Evolutionary conservation across 2,113 vertebrate species (phyloP).

Genomic region (Saccopteryx bilineata): DNA sequence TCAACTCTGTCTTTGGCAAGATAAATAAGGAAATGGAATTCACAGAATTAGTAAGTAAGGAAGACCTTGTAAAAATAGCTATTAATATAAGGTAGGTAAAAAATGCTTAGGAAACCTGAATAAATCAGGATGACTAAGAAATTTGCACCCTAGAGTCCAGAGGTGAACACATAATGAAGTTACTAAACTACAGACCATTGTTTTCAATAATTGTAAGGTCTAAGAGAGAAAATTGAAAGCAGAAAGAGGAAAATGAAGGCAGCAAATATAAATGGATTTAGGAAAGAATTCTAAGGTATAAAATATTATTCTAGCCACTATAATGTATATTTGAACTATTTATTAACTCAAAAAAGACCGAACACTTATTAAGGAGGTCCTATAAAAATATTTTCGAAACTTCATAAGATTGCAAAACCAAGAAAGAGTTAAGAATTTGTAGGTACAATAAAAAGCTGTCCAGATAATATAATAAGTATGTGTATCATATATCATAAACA

Average conservation of each 20-base stretch:
- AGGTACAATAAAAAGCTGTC: neutral
- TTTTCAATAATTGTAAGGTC: constrained; percentile 21
- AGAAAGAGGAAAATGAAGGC: neutral
- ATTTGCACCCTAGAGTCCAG: constrained; percentile 43
- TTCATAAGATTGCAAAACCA: neutral
- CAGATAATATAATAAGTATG: neutral
- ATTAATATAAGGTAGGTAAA: constrained; percentile 75
- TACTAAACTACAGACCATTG: constrained; percentile 44
- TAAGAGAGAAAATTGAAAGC: neutral
- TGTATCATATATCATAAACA: neutral
- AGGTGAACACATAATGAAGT: constrained; percentile 69
- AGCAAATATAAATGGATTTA: neutral
- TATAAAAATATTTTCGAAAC: constrained; percentile 15
- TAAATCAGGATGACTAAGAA: constrained; percentile 71
- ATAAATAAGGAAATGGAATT: constrained; percentile 84
- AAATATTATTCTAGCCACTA: constrained; percentile 24
- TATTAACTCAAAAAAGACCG: constrained; percentile 37
- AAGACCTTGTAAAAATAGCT: constrained; percentile 80
- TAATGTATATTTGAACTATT: constrained; percentile 12
- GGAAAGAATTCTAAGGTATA: constrained; percentile 25
- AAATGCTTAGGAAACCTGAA: constrained; percentile 65
- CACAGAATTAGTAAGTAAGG: constrained; percentile 83
- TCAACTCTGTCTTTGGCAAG: constrained; percentile 82
- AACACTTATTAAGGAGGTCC: neutral
- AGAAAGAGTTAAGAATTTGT: neutral